Evolutionary conservation across 2,113 vertebrate species (phyloP), one percentile per base, ranked within the genome.

Genomic region (Amia ocellicauda): DNA sequence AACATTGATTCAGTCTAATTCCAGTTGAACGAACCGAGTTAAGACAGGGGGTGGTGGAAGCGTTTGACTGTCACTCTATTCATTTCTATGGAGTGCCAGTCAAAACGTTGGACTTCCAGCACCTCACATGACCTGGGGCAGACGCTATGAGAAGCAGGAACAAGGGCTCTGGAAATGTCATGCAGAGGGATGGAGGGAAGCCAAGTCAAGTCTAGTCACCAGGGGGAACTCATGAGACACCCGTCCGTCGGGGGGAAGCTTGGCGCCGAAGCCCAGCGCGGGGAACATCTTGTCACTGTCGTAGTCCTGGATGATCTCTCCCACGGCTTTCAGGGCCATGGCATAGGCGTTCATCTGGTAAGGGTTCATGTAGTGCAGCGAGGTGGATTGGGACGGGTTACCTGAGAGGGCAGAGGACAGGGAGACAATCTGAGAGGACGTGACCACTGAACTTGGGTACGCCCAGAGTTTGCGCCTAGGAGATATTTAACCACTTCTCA

Each of bases 261-360:
- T 97, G 81, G 94, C 94, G 2, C 94, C 94, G 1, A 96, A 97
- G 29, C 94, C 94, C 2, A 96, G 83, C 13, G 94, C 94, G 0
- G 94, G 94, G 70, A 95, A 97, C 92, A 95, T 94, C 83, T 96
- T 97, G 79, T 96, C 91, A 1, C 93, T 96, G 92, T 94, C 94
- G 0, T 97, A 97, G 81, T 97, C 94, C 80, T 97, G 94, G 76
- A 96, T 96, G 80, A 97, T 95, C 79, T 97, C 94, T 0, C 94
- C 94, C 0, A 96, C 94, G 0, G 94, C 94, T 7, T 91, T 93
- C 72, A 97, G 89, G 0, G 94, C 94, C 91, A 97, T 90, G 19
- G 94, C 88, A 0, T 97, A 97, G 51, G 94, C 94, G 1, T 96
- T 97, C 77, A 95, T 89, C 89, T 96, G 94, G 89, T 94, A 97